phyloP scores from a whole-genome alignment of 2,113 vertebrate species.

The Athene cunicularia region DNA sequence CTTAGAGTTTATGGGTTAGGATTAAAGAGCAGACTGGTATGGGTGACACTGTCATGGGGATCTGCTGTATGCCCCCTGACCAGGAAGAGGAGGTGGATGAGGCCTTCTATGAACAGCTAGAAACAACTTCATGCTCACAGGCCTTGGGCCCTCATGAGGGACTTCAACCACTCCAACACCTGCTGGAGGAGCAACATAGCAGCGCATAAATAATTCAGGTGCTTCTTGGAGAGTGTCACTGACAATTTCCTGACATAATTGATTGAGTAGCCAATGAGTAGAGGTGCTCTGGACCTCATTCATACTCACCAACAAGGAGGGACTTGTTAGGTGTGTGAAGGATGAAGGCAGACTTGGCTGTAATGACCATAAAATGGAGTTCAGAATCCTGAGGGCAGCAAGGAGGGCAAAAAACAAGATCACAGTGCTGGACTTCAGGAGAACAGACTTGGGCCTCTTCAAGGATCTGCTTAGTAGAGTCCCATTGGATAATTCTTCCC shows the following conservation, averaged over 20 bases:
- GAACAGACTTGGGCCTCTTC: not conserved
- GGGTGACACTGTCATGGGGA: not conserved
- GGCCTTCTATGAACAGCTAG: not conserved
- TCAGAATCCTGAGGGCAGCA: not conserved
- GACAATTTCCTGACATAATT: not conserved
- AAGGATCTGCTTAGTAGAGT: not conserved
- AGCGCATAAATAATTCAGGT: not conserved
- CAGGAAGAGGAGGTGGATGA: not conserved
- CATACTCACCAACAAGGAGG: not conserved
- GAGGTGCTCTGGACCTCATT: not conserved
- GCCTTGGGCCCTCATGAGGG: not conserved
- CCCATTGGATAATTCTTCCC: not conserved
- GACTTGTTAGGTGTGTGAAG: not conserved
- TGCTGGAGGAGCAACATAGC: not conserved
- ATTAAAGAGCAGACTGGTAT: not conserved
- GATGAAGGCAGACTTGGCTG: not conserved
- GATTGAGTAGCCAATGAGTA: not conserved
- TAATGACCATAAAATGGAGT: not conserved
- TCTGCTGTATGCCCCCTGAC: not conserved
- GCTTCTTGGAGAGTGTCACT: not conserved
- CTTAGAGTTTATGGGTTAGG: not conserved
- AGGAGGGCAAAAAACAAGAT: not conserved
- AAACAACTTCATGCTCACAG: not conserved
- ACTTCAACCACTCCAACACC: rapidly evolving
- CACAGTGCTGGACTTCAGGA: not conserved